Conservation (phyloP, 2,113 vertebrate species). For the Pterophyllum scalare region DNA sequence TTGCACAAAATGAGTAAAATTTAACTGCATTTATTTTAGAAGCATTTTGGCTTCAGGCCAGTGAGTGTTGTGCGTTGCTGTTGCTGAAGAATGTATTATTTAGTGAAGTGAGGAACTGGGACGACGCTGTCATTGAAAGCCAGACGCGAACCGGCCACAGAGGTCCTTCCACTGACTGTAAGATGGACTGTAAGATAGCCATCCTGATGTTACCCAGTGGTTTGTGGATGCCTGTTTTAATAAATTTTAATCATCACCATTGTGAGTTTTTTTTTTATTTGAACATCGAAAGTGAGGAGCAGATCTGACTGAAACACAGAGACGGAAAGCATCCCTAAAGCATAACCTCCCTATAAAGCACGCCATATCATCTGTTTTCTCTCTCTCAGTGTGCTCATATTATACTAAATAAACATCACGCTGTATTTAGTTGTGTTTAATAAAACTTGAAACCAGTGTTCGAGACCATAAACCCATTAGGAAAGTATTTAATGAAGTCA, state of each 20-base stretch:
- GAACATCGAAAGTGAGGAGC: neutral
- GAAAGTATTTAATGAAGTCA: neutral
- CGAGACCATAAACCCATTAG: neutral
- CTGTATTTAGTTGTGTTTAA: constrained; percentile 2
- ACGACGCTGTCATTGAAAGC: neutral
- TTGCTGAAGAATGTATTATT: neutral
- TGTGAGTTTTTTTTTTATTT: neutral
- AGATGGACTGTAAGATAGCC: neutral
- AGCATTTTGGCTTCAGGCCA: neutral
- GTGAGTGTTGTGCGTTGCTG: neutral
- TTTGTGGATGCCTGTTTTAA: no score
- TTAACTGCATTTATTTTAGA: neutral
- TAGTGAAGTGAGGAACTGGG: neutral
- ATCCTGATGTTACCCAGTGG: neutral
- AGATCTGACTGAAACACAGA: neutral
- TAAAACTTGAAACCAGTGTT: neutral
- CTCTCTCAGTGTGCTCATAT: neutral
- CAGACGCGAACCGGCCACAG: neutral
- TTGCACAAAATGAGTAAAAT: neutral
- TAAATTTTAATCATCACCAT: no score
- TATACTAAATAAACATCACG: neutral
- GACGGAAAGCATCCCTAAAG: no score
- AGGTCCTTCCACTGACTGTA: neutral
- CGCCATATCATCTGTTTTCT: no score
- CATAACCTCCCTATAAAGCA: no score